Conservation (phyloP, 2,888 invertebrate species). For the Hedya salicella region DNA sequence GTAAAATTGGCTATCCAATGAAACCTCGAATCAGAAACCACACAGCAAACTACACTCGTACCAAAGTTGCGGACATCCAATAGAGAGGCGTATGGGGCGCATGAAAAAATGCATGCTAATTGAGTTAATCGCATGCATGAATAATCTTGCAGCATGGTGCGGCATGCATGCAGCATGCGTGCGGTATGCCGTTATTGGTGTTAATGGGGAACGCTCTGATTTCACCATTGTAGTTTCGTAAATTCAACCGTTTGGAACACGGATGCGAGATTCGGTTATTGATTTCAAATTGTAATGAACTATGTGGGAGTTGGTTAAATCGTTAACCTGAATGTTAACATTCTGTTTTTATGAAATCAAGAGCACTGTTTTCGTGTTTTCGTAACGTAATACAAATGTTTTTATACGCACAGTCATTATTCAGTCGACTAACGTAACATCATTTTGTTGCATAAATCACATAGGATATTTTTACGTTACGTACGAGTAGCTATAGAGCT, state of each 20-base stretch:
- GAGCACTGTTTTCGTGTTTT: no score
- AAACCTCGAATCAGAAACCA: not conserved
- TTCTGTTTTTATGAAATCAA: no score
- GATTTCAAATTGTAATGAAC: not conserved
- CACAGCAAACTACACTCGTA: no score
- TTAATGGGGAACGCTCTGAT: conserved; percentile 11
- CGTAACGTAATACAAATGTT: no score
- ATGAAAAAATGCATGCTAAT: conserved; percentile 2
- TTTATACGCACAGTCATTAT: no score
- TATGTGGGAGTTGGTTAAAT: not conserved
- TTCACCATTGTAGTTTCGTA: conserved; percentile 21
- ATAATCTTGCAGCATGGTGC: not conserved
- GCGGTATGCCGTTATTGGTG: conserved; percentile 8
- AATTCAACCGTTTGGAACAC: conserved; percentile 14
- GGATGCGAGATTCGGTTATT: conserved; percentile 14
- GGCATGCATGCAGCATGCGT: conserved; percentile 4
- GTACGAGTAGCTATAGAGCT: no score
- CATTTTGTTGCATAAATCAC: no score
- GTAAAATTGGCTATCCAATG: not conserved
- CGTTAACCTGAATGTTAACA: no score
- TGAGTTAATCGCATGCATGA: conserved; percentile 25
- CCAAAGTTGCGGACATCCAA: not conserved
- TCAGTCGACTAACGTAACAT: no score
- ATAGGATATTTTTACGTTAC: no score
- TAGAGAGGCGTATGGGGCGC: no score